Base-by-base conservation (phyloP, 2,113 vertebrate genomes). In the Reinhardtius hippoglossoides region DNA sequence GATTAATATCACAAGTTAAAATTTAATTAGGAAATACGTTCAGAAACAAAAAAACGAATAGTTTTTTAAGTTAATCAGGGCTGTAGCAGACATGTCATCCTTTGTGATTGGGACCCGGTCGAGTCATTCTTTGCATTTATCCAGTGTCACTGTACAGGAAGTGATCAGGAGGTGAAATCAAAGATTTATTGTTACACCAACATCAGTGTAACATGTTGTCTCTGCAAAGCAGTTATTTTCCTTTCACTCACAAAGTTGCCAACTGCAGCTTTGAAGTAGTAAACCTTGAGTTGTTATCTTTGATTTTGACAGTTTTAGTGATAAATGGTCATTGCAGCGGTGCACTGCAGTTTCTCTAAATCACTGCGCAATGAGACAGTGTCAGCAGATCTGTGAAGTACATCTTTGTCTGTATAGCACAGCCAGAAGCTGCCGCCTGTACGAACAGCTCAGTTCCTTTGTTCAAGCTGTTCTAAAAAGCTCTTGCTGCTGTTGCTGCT, bases 361-460 rank as follows among this genome's bases (percentile, higher is more conserved):
- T 60, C 44, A 59, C 68, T 66, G 68, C 58, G 80, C 68, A 74
- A 56, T 66, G 71, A 74, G 83, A 76, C 59, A 0, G 56, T 71
- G 81, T 88, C 82, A 87, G 79, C 82, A 83, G 35, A 82, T 75
- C 59, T 75, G 60, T 65, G 67, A 80, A 71, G 63, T 78, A 69
- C 48, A 55, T 81, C 57, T 67, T 69, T 66, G 63, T 67, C 64
- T 81, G 26, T 59, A 13, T 40, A 62, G 48, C 52, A 62, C 13
- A 85, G 72, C 68, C 60, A 78, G 64, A 58, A 78, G 23, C 40
- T 48, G 73, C 64, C 72, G 62, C 46, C 26, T 1, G 35, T 18
- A 31, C 12, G 65, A 54, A 70, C 27, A 57, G 42, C 76, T 60
- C 37, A 21, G 59, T 46, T 78, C 12, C 74, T 60, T 35, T 67